Evolutionary conservation across 92 coral and sea anemone species (phyloP).

Genomic region (Muricea muricata): DNA sequence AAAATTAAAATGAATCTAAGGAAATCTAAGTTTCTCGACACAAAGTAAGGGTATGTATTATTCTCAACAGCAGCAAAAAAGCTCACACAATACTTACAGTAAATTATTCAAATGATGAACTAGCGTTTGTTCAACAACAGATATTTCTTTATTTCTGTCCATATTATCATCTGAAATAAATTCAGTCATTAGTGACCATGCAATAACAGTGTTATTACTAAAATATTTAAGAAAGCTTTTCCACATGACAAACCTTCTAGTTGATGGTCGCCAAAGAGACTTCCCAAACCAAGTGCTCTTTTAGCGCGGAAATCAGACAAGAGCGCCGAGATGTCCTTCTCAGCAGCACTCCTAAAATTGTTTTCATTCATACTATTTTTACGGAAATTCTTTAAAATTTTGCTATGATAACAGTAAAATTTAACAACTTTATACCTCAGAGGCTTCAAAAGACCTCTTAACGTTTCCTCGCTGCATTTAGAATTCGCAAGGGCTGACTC

Average conservation of each 20-base stretch:
- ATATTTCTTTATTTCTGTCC: slow-evolving; percentile 91
- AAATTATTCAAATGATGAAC: slow-evolving; percentile 89
- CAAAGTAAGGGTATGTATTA: no score
- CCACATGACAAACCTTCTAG: slow-evolving; percentile 69
- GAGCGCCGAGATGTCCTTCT: slow-evolving; percentile 77
- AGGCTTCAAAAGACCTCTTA: slow-evolving; percentile 79
- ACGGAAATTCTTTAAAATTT: neutral
- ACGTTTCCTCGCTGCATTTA: slow-evolving; percentile 72
- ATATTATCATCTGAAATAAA: slow-evolving; percentile 82
- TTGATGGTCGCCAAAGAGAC: slow-evolving; percentile 98
- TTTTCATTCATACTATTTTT: no score
- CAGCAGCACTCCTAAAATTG: slow-evolving; percentile 75
- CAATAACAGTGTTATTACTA: neutral
- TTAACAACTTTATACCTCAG: slow-evolving; percentile 71
- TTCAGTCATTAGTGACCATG: neutral
- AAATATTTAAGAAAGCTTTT: neutral
- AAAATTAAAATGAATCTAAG: no score
- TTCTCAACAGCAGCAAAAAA: neutral
- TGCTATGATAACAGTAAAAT: neutral
- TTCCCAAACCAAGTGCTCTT: slow-evolving; percentile 97
- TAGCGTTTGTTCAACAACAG: slow-evolving; percentile 91
- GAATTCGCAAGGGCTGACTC: slow-evolving; percentile 21
- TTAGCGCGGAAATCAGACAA: slow-evolving; percentile 93
- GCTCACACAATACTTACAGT: slow-evolving; percentile 65
- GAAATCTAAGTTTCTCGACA: no score